These are phyloP conservation scores for Crocodylus rhombifer DNA, from an alignment of 2,797 vertebrate species.

Conservation along the genomic window DNA sequence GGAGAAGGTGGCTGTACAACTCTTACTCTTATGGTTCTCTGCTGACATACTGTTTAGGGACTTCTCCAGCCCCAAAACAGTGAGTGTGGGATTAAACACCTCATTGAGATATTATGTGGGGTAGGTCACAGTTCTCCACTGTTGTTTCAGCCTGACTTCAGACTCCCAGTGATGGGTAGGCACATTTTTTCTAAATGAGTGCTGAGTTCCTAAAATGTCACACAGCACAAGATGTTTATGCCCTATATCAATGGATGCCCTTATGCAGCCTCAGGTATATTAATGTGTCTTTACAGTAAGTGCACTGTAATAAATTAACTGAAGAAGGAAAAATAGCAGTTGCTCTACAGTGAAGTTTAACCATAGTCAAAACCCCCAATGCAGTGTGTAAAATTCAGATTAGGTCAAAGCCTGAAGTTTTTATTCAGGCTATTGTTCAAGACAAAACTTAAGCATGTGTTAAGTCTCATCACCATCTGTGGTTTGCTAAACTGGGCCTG, in stretches of 20 bases:
- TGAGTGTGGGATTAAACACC: neutral
- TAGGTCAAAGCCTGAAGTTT: neutral
- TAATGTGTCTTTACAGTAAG: neutral
- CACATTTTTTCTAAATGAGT: neutral
- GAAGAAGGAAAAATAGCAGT: neutral
- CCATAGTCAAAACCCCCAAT: neutral
- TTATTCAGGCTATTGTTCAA: constrained; percentile 8
- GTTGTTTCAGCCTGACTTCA: neutral
- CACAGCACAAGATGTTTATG: neutral
- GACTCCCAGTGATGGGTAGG: neutral
- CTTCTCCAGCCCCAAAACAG: neutral
- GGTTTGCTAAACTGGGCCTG: constrained; percentile 9
- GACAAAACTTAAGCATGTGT: neutral
- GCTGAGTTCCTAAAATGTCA: neutral
- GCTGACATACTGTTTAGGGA: neutral
- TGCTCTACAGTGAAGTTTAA: neutral
- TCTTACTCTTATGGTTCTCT: neutral
- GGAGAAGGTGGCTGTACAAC: neutral
- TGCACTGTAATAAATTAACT: neutral
- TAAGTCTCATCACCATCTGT: neutral
- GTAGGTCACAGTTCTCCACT: neutral
- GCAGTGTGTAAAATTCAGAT: neutral
- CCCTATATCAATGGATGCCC: neutral
- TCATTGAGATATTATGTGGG: neutral
- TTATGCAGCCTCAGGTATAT: fast-evolving